Conservation (phyloP, 2,113 vertebrate species). For the Pyxicephalus adspersus region DNA sequence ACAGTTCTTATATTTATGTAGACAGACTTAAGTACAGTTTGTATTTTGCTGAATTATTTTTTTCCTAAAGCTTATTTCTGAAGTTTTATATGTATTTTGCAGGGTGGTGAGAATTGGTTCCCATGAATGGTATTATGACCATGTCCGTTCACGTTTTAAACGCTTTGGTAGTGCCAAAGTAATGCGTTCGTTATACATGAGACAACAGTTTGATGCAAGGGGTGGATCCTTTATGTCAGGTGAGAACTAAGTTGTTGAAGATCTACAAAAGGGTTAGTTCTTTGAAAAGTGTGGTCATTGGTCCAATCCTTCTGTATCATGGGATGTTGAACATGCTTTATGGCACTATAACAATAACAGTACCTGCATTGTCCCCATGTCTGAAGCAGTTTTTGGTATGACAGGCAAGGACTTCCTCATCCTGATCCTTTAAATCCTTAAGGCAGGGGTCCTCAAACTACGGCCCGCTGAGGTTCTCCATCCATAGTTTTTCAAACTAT, state of each 20-base stretch:
- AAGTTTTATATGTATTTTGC: constrained; percentile 15
- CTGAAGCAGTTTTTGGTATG: too few species aligned
- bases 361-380: too few species aligned
- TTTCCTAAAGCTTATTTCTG: neutral
- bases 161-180: constrained; percentile 91
- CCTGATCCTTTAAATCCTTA: too few species aligned
- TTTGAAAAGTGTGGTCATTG: too few species aligned
- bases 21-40: neutral
- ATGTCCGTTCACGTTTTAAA: constrained; percentile 85
- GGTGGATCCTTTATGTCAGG: constrained; percentile 53
- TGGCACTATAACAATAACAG: too few species aligned
- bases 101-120: constrained; percentile 87
- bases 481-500: too few species aligned
- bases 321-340: too few species aligned
- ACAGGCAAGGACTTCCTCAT: too few species aligned
- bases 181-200: constrained; percentile 82
- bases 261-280: neutral
- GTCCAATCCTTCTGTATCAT: too few species aligned
- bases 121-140: constrained; percentile 89
- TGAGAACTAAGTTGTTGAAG: constrained; percentile 6
- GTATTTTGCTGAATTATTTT: neutral
- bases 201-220: constrained; percentile 64
- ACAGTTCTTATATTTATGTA: too few species aligned
- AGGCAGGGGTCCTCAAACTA: too few species aligned
- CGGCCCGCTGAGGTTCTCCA: too few species aligned